phyloP scores from a whole-genome alignment of 2,113 vertebrate genomes.

The Zosterops pallidus region DNA sequence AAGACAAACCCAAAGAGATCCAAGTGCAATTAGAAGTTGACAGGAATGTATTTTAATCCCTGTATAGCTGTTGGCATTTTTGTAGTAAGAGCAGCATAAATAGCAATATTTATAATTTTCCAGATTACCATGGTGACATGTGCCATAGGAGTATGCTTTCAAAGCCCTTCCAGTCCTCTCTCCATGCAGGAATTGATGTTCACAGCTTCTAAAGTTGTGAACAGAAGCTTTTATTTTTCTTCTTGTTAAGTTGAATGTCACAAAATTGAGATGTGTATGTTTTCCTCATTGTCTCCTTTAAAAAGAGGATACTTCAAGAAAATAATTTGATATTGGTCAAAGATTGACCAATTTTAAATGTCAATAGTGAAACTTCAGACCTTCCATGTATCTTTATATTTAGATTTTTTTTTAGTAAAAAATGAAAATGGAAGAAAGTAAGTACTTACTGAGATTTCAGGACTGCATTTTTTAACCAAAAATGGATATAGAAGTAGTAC shows the following conservation, averaged over 20 bases:
- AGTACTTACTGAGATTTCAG: neutral
- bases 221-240: neutral
- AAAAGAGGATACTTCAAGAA: neutral
- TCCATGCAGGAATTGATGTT: neutral
- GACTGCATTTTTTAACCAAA: neutral
- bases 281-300: neutral
- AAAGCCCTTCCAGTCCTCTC: neutral
- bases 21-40: neutral
- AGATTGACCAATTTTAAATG: neutral
- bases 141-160: neutral
- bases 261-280: neutral
- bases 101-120: neutral
- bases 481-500: neutral
- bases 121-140: neutral
- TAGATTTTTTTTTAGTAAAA: neutral
- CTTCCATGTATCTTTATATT: neutral
- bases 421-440: neutral
- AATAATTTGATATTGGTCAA: neutral
- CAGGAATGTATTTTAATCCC: neutral
- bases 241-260: neutral
- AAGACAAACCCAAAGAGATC: neutral
- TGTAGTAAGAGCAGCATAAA: neutral
- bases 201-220: neutral
- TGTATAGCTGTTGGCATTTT: neutral
- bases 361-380: rapidly evolving